Conservation (phyloP, 2,113 vertebrate species). For the Mobula birostris region DNA sequence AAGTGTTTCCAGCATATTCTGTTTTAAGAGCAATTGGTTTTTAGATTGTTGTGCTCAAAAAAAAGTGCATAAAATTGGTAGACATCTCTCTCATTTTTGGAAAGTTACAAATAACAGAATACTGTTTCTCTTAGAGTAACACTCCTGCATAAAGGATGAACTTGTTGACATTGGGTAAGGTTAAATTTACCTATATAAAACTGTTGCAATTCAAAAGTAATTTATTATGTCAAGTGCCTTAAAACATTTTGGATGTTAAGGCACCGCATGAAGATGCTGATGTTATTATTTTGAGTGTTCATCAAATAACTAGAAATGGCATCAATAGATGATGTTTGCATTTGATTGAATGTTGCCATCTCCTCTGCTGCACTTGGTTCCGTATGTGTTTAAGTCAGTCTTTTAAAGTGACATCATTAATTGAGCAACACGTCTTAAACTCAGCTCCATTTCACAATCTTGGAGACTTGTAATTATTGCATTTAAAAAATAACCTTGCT, state of each 20-base stretch:
- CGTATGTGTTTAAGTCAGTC: not conserved
- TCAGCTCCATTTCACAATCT: not conserved
- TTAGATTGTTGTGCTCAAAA: not conserved
- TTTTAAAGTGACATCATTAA: not conserved
- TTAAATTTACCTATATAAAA: not conserved
- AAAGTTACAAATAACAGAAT: not conserved
- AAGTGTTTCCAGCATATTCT: not conserved
- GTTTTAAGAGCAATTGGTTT: not conserved
- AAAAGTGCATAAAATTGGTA: not conserved
- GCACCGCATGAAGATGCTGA: not conserved
- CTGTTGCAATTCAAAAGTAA: not conserved
- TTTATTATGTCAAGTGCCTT: not conserved
- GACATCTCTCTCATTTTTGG: not conserved
- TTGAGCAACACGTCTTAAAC: not conserved
- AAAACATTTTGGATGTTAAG: not conserved
- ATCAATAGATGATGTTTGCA: not conserved
- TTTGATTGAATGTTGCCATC: not conserved
- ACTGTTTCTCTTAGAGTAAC: not conserved
- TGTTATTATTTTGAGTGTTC: not conserved
- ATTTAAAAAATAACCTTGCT: not conserved
- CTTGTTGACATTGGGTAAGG: no score
- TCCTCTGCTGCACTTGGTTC: not conserved
- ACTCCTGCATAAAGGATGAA: no score
- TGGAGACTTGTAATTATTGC: not conserved
- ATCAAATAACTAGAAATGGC: not conserved